Evolutionary conservation across 2,797 vertebrate species (phyloP), one percentile per base, ranked within the genome.

Genomic region (Artibeus lituratus): DNA sequence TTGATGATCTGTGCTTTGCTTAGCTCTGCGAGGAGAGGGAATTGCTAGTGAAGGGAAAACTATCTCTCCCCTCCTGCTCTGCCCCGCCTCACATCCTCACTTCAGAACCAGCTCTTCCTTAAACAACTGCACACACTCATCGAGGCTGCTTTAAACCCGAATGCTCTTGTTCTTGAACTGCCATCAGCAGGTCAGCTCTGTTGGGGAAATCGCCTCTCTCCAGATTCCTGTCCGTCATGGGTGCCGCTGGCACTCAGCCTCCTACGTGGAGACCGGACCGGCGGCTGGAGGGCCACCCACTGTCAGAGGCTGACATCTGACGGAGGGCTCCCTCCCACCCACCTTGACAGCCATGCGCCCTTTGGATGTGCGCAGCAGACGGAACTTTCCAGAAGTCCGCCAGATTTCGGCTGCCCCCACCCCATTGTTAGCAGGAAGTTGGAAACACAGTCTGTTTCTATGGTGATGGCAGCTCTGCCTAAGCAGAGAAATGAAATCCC

Each of bases 361-460:
- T 86, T 37, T 15, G 14, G 42, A 6, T 10, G 15, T 35, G 24
- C 44, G 18, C 90, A 92, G 55, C 85, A 55, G 32, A n/a, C 2
- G 5, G 92, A 96, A 95, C 95, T 96, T 94, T 73, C 81, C 73
- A 88, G 96, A 95, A 91, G 88, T 89, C 91, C 5, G 0, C 85
- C 62, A 37, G 95, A 86, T 85, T 94, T 92, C 90, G 93, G 53
- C 59, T 67, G 26, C 5, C 32, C 24, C 49, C 10, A 24, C 1
- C 59, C 29, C 39, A 10, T 14, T 26, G 11, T 94, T 94, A 82
- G 70, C 73, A 62, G 88, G 74, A 94, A 95, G 92, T 96, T 94
- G 96, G 95, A 96, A 97, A 95, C 94, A 95, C 39, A 69, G 85
- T 92, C 55, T 3, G 97, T 95, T 97, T 97, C 97, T 93, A 96